These are phyloP conservation scores for Calameuta filiformis DNA, from an alignment of 2,888 invertebrate species.

Conservation along the genomic window DNA sequence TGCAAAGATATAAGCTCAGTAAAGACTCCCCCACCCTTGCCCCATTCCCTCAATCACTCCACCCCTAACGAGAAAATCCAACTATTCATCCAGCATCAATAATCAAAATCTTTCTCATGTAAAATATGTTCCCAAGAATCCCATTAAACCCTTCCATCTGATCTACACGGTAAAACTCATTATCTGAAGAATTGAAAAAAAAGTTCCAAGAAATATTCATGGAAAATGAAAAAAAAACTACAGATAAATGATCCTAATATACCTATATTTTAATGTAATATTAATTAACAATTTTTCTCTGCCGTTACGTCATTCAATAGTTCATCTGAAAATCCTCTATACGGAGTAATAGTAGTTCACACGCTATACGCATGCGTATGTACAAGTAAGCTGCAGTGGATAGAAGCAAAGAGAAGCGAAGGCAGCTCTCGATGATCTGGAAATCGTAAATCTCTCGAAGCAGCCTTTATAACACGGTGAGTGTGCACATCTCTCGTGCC, in stretches of 20 bases:
- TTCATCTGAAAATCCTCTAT: background rate
- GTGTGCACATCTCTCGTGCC: constrained; percentile 11
- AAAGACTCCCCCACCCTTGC: background rate
- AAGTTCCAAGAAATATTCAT: constrained; percentile 13
- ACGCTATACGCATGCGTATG: background rate
- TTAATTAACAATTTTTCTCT: background rate
- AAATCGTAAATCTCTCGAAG: background rate
- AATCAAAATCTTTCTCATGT: constrained; percentile 18
- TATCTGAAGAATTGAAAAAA: constrained; percentile 16
- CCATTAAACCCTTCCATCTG: constrained; percentile 18
- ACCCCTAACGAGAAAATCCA: background rate
- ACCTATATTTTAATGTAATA: too few species aligned
- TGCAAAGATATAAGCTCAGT: background rate
- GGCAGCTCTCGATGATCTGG: background rate
- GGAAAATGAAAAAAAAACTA: background rate
- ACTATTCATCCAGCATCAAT: constrained; percentile 1
- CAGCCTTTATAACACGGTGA: constrained; percentile 8
- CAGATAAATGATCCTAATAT: too few species aligned
- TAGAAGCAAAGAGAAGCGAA: background rate
- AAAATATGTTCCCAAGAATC: constrained; percentile 9
- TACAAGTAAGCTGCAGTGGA: background rate
- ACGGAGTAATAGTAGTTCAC: background rate
- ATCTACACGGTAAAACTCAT: constrained; percentile 15
- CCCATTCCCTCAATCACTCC: background rate
- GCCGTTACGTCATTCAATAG: background rate